Percentiles rank a stretch among this genome's conserved stretches.
phyloP scores from a whole-genome alignment of 2,113 vertebrate genomes.

The Brachypodius melanocephalos region DNA sequence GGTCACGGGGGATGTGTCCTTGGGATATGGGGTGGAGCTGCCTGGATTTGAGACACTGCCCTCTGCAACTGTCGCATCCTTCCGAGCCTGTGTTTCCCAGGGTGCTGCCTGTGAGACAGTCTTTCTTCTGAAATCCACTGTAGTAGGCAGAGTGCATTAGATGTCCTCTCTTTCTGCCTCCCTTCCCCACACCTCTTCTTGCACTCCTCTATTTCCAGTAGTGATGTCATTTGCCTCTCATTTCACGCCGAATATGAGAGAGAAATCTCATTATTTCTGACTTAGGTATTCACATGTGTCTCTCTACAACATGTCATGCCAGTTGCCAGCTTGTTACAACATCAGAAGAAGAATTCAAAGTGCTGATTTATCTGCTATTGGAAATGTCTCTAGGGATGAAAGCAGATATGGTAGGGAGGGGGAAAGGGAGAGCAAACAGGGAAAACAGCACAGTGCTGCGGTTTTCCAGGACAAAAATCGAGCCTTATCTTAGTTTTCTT shows the following conservation, averaged over 20 bases:
- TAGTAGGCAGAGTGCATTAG: slow-evolving; percentile 3
- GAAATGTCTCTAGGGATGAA: slow-evolving; percentile 37
- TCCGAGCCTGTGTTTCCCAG: neutral
- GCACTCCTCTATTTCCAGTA: neutral
- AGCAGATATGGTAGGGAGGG: neutral
- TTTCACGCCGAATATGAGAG: slow-evolving; percentile 60
- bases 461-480: neutral
- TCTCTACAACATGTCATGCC: slow-evolving; percentile 53
- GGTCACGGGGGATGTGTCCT: neutral
- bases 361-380: slow-evolving; percentile 61
- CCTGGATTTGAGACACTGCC: neutral
- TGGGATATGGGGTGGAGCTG: neutral
- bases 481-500: slow-evolving; percentile 12
- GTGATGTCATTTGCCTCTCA: neutral
- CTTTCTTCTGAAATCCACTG: slow-evolving; percentile 2
- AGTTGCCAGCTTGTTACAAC: slow-evolving; percentile 63
- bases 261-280: slow-evolving; percentile 74
- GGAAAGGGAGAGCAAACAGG: neutral
- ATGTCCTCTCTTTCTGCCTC: neutral
- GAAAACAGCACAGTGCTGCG: neutral
- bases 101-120: neutral
- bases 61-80: neutral
- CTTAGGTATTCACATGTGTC: slow-evolving; percentile 56
- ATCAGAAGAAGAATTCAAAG: slow-evolving; percentile 63
- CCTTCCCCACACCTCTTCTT: neutral